phyloP scores from a whole-genome alignment of 2,888 invertebrate species.

The Zootermopsis nevadensis region DNA sequence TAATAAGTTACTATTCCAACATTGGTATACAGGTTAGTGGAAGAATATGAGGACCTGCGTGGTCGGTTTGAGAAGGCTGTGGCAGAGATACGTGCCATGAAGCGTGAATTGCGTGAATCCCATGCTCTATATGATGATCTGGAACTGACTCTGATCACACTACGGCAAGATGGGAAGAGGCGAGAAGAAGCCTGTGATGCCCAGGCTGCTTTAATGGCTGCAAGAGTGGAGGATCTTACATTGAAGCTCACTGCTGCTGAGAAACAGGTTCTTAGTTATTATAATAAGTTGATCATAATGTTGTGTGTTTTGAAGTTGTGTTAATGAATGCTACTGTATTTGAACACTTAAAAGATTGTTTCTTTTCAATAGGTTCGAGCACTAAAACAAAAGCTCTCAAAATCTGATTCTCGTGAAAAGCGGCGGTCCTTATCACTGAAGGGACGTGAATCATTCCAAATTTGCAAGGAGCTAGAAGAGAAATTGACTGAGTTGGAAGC shows the following conservation, averaged over 20 bases:
- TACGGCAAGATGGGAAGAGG: slow-evolving; percentile 77
- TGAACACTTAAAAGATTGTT: neutral
- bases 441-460: slow-evolving; percentile 82
- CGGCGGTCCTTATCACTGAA: slow-evolving; percentile 85
- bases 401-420: slow-evolving; percentile 81
- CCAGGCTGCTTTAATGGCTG: slow-evolving; percentile 83
- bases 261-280: slow-evolving; percentile 72
- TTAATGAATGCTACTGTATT: neutral
- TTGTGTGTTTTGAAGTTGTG: too few relatives aligned
- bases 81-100: slow-evolving; percentile 84
- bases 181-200: slow-evolving; percentile 70
- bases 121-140: slow-evolving; percentile 83
- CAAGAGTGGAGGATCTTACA: slow-evolving; percentile 85
- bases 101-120: slow-evolving; percentile 81
- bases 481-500: slow-evolving; percentile 84
- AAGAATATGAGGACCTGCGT: slow-evolving; percentile 82
- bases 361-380: slow-evolving; percentile 65
- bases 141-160: slow-evolving; percentile 80
- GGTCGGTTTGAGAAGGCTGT: slow-evolving; percentile 85
- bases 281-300: neutral
- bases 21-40: slow-evolving; percentile 64
- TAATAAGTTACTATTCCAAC: too few relatives aligned
- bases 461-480: slow-evolving; percentile 86
- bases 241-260: slow-evolving; percentile 84
- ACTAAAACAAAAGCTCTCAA: slow-evolving; percentile 82